Percentiles rank a stretch among this genome's conserved stretches.
phyloP scores from a whole-genome alignment of 2,888 invertebrate species.

The Mesochorus sp. region DNA sequence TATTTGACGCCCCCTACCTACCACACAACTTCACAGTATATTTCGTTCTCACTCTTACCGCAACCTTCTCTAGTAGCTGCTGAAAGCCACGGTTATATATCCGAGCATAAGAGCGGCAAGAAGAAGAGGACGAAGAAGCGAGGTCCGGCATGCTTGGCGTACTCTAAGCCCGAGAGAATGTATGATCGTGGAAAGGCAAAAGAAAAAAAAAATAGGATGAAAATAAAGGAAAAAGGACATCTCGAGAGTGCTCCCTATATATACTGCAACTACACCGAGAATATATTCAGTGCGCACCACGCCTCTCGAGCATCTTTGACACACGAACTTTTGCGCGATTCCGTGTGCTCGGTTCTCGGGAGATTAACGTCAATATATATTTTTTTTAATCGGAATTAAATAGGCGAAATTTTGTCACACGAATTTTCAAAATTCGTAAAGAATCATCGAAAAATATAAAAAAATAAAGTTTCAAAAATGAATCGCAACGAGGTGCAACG shows the following conservation, averaged over 20 bases:
- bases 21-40: slow-evolving; percentile 52
- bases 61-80: slow-evolving; percentile 39
- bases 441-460: background rate
- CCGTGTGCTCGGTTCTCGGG: background rate
- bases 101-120: slow-evolving; percentile 29
- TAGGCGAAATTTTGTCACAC: background rate
- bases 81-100: slow-evolving; percentile 31
- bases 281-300: slow-evolving; percentile 77
- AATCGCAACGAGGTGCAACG: slow-evolving; percentile 29
- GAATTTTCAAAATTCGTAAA: background rate
- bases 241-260: slow-evolving; percentile 76
- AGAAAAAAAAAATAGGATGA: slow-evolving; percentile 68
- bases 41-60: slow-evolving; percentile 31
- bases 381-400: no score
- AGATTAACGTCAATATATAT: no score
- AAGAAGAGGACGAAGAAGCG: slow-evolving; percentile 69
- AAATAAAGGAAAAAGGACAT: slow-evolving; percentile 80
- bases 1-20: slow-evolving; percentile 80
- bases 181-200: slow-evolving; percentile 77
- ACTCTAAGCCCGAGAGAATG: slow-evolving; percentile 75
- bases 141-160: slow-evolving; percentile 63
- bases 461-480: slow-evolving; percentile 31
- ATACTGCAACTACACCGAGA: slow-evolving; percentile 78
- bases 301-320: slow-evolving; percentile 64
- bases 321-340: slow-evolving; percentile 30